Evolutionary conservation across 2,797 vertebrate species (phyloP), one percentile per base, ranked within the genome.

Genomic region (Glossophaga mutica): DNA sequence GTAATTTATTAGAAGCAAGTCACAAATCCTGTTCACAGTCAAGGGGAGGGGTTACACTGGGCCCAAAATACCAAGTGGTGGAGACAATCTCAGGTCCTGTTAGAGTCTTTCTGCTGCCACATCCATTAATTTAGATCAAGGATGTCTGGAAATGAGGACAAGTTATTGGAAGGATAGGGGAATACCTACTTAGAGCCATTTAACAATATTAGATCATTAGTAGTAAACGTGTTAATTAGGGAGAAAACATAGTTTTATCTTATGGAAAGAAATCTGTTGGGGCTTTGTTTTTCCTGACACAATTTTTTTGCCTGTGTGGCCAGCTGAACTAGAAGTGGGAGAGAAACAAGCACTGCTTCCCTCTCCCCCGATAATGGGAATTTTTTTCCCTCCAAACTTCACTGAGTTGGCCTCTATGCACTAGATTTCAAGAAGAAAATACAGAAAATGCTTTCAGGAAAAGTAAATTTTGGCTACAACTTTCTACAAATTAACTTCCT

Each of bases 331-430:
- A 85, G 50, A 74, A 67, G 5, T 68, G 19, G 24, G 32, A 68
- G 55, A 59, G 42, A 82, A 89, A 1, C 4, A 68, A 86, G 22
- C 18, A 19, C 24, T 19, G 2, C 39, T 5, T 11, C 9, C 9
- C 2, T 7, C 29, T 7, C 1, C 46, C 15, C 3, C 11, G 2
- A 8, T 74, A 3, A 57, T 65, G 55, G 44, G 46, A 76, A 74
- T 9, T 44, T 0, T 82, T 94, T 94, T 82, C 94, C 73, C 42
- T 90, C 26, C 46, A 87, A 74, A 87, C 34, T 42, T 90, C 62
- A 65, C 3, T 57, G 1, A 34, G 3, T 90, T 90, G 26, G 44
- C n/a, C 7, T 62, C 34, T 32, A 12, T 42, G n/a, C 0, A 32
- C 26, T 82, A 19, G 37, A 67, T 82, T 90, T 86, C 68, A 83